Conservation (phyloP, 2,888 invertebrate genomes). For the Eilema griseolum region DNA sequence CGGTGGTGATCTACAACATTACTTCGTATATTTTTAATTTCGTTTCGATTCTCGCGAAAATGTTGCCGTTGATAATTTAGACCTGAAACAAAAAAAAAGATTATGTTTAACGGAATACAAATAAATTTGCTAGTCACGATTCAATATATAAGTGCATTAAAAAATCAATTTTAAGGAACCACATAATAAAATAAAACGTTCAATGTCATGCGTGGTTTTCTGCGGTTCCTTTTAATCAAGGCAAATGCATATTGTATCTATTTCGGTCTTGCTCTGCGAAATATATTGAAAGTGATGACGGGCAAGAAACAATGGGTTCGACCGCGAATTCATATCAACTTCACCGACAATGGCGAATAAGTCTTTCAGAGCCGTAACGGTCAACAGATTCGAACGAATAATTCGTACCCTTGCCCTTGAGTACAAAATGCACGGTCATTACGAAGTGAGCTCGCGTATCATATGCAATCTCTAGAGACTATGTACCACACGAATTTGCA, state of each 20-base stretch:
- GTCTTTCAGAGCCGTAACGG: slow-evolving; percentile 67
- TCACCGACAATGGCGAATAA: slow-evolving; percentile 60
- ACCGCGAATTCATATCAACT: slow-evolving; percentile 63
- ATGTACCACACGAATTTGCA: slow-evolving; percentile 43
- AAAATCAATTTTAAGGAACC: slow-evolving; percentile 40
- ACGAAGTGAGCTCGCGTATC: slow-evolving; percentile 69
- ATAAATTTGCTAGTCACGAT: slow-evolving; percentile 31
- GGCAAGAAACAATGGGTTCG: slow-evolving; percentile 65
- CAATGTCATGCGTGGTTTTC: slow-evolving; percentile 51
- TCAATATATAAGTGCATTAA: slow-evolving; percentile 43
- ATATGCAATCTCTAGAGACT: slow-evolving; percentile 65
- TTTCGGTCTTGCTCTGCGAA: slow-evolving; percentile 51
- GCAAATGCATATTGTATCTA: slow-evolving; percentile 54
- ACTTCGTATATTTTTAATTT: slow-evolving; percentile 21
- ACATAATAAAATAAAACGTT: slow-evolving; percentile 51
- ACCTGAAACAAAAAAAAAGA: slow-evolving; percentile 74
- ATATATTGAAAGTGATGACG: slow-evolving; percentile 59
- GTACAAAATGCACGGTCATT: slow-evolving; percentile 79
- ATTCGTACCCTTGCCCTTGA: slow-evolving; percentile 83
- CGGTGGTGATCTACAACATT: slow-evolving; percentile 32
- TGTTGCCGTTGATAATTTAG: slow-evolving; percentile 57
- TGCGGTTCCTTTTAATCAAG: slow-evolving; percentile 68
- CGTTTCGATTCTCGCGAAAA: slow-evolving; percentile 47
- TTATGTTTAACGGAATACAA: slow-evolving; percentile 21
- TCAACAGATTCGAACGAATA: slow-evolving; percentile 72